Base-by-base conservation (phyloP, 2,113 vertebrate genomes). In the Scomber japonicus region DNA sequence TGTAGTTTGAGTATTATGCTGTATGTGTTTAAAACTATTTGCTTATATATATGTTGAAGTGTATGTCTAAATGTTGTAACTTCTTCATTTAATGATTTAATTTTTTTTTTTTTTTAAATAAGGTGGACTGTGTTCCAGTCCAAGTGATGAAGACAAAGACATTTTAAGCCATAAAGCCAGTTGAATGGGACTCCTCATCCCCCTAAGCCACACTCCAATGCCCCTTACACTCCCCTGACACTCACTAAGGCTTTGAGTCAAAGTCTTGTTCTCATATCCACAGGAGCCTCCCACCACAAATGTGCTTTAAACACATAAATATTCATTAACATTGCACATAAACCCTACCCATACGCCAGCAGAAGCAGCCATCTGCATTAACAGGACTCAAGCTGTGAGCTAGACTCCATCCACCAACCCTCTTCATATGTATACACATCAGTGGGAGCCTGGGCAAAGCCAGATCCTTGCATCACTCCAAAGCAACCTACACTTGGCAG, bases 401-500 rank as follows among this genome's bases (percentile, higher is more conserved):
- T 56, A 9, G 55, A 78, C 84, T 90, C 76, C 86, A 83, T 90
- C 93, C 91, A 86, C 91, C 88, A 84, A 49, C 87, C 91, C 78
- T 53, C 87, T 77, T 72, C 86, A 56, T 86, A 86, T 73, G 65
- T 80, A 80, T 78, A 81, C 83, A 82, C 82, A 91, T 88, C 81
- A 88, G 80, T 81, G 76, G 83, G 86, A 87, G 85, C 83, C 45
- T 40, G 78, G 72, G 68, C 71, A 24, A 66, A 83, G 90, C 89
- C 91, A 94, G 87, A 91, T 93, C 89, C 81, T 81, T 75, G 76
- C 65, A 75, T 83, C 87, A 71, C 62, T 92, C 89, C 89, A 90
- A 90, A 85, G 84, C 91, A 92, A 91, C 94, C 94, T 93, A 94
- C 93, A 92, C 92, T 94, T 94, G 94, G 94, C 94, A 94, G 78